phyloP scores from a whole-genome alignment of 2,888 invertebrate species.

The Lepidocyrtoides sp. region DNA sequence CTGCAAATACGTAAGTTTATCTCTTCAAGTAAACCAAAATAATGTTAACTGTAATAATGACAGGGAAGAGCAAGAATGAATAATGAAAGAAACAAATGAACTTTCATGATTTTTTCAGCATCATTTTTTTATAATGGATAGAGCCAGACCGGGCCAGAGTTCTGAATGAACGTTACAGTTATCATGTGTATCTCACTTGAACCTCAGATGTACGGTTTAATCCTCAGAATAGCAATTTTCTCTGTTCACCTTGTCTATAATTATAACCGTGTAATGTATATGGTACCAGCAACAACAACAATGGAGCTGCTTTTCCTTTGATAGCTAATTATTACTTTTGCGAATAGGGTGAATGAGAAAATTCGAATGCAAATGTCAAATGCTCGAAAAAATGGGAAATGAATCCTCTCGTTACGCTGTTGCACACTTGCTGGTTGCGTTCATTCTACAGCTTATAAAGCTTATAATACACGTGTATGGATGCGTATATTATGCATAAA shows the following conservation, averaged over 20 bases:
- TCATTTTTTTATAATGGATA: background rate
- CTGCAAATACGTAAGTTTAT: background rate
- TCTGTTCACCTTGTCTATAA: background rate
- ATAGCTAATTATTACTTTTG: constrained; percentile 60
- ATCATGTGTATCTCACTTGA: no score
- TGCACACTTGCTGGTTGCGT: background rate
- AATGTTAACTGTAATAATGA: background rate
- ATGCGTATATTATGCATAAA: no score
- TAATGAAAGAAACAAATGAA: background rate
- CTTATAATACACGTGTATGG: no score
- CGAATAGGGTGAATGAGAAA: constrained; percentile 1
- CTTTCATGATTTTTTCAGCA: background rate
- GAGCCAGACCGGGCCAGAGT: background rate
- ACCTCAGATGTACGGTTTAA: no score
- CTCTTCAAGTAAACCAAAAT: background rate
- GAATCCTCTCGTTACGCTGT: background rate
- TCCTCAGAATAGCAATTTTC: background rate
- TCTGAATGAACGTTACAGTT: background rate
- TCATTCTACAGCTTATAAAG: no score
- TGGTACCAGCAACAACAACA: constrained; percentile 13
- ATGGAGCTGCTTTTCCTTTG: constrained; percentile 22
- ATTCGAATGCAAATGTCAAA: constrained; percentile 50
- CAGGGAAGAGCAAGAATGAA: background rate
- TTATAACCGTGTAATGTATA: constrained; percentile 22
- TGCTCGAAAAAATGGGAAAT: constrained; percentile 16